Base-by-base conservation (phyloP, 1,140 invertebrate species). In the Galendromus occidentalis region DNA sequence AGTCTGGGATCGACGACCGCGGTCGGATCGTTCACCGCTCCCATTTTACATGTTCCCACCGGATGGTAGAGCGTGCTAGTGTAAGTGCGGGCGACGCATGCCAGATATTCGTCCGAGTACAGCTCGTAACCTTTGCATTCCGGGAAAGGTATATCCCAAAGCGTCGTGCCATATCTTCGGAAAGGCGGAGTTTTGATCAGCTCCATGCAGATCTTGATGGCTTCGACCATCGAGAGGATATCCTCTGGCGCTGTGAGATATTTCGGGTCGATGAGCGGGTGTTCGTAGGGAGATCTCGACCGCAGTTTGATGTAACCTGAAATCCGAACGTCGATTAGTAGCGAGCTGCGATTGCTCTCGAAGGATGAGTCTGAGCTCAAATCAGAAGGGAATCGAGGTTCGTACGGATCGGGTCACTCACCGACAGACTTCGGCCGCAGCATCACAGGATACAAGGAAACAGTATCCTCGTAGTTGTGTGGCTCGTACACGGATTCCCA, bases 241-340 rank as follows among this genome's bases (percentile, higher is more conserved):
- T 93, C 89, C 18, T 82, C 78, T 1, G 85, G 84, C 64, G 91
- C 84, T 6, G 80, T 78, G 68, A 94, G 84, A 71, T 94, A 94
- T 72, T 91, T 92, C 0, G 92, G 88, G 72, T 91, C 86, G 55
- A 97, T 91, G 17, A 89, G 79, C 0, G 94, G 94, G 73, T 91
- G 86, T 67, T 91, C 85, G 68, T 84, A 85, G 0, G 92, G 93
- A 76, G 92, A 87, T 22, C 80, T 82, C 65, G 83, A 86, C 7
- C 85, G 77, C 6, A 95, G 72, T 67, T 83, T 84, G 20, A 95
- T 86, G 7, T 80, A 77, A 0, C 91, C 91, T 69, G 80, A 81
- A 69, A 86, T 88, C 74, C 22, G 9, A 59, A 18, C 1, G 9
- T 39, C 33, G 33, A 9, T n/a, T n/a, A n/a, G n/a, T n/a, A n/a